phyloP scores from a whole-genome alignment of 2,888 invertebrate species.

The Nomada fabriciana region DNA sequence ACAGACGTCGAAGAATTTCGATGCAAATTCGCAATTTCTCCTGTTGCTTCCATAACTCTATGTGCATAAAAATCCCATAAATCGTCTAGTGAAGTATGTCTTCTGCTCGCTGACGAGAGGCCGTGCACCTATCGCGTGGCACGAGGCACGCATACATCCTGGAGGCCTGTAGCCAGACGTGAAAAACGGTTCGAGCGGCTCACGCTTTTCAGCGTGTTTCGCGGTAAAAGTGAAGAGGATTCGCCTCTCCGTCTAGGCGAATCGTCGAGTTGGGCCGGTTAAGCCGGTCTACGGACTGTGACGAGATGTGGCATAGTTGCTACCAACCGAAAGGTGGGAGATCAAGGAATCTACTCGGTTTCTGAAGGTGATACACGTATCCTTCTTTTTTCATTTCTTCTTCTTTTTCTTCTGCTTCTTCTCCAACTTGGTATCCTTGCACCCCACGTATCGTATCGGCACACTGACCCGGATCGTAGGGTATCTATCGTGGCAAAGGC shows the following conservation, averaged over 20 bases:
- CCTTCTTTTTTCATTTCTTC: slow-evolving; percentile 30
- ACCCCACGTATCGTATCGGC: slow-evolving; percentile 65
- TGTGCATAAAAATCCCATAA: slow-evolving; percentile 24
- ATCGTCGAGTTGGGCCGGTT: slow-evolving; percentile 67
- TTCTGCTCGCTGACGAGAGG: slow-evolving; percentile 14
- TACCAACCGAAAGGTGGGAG: slow-evolving; percentile 30
- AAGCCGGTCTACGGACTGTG: slow-evolving; percentile 62
- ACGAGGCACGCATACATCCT: slow-evolving; percentile 21
- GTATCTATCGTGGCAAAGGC: slow-evolving; percentile 39
- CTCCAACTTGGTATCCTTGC: slow-evolving; percentile 34
- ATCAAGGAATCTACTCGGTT: slow-evolving; percentile 43
- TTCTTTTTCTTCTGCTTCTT: not conserved
- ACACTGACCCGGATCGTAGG: slow-evolving; percentile 69
- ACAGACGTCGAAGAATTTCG: slow-evolving; percentile 11
- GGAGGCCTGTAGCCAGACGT: not conserved
- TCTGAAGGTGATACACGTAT: slow-evolving; percentile 10
- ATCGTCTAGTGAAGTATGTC: slow-evolving; percentile 14
- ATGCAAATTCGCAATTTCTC: slow-evolving; percentile 43
- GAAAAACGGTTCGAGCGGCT: slow-evolving; percentile 64
- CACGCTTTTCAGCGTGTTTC: slow-evolving; percentile 70
- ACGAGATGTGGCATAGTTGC: slow-evolving; percentile 45
- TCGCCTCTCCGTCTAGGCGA: slow-evolving; percentile 59
- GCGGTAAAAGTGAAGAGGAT: slow-evolving; percentile 77
- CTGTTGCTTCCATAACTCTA: slow-evolving; percentile 37
- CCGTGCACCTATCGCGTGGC: not conserved